Percentiles rank a stretch among this genome's conserved stretches.
Evolutionary conservation across 2,113 vertebrate species (phyloP).

Genomic region (Haplochromis burtoni): DNA sequence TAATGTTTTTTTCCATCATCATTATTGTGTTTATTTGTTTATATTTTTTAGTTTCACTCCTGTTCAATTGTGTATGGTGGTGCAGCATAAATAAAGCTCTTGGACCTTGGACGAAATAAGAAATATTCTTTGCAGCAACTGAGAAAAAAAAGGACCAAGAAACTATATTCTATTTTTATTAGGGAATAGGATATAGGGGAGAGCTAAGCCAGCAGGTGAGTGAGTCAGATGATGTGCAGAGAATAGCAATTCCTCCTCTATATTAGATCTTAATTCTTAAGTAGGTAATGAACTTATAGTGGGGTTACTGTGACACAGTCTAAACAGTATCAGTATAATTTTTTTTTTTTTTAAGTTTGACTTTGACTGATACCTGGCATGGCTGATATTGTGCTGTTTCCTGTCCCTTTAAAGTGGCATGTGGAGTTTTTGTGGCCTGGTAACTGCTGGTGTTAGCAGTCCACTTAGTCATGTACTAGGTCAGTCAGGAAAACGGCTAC

Average conservation of each 20-base stretch:
- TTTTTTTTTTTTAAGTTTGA: background rate
- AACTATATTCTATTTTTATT: background rate
- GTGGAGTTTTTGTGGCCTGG: background rate
- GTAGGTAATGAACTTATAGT: background rate
- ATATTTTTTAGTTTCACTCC: background rate
- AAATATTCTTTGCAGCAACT: background rate
- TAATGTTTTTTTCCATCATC: rapidly evolving
- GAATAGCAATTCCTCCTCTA: background rate
- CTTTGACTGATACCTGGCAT: background rate
- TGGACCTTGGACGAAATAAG: background rate
- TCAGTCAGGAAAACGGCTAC: background rate
- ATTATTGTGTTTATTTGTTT: background rate
- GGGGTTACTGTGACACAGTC: background rate
- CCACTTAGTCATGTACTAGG: background rate
- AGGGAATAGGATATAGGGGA: background rate
- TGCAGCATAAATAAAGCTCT: background rate
- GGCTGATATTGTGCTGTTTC: background rate
- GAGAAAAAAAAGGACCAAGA: background rate
- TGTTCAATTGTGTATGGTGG: background rate
- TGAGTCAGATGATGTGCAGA: background rate
- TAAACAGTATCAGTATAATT: background rate
- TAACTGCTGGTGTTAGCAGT: background rate
- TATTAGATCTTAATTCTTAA: background rate
- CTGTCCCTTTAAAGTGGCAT: background rate
- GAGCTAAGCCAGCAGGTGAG: background rate